Evolutionary conservation across 2,113 vertebrate genomes (phyloP).

Genomic region (Protobothrops mucrosquamatus): DNA sequence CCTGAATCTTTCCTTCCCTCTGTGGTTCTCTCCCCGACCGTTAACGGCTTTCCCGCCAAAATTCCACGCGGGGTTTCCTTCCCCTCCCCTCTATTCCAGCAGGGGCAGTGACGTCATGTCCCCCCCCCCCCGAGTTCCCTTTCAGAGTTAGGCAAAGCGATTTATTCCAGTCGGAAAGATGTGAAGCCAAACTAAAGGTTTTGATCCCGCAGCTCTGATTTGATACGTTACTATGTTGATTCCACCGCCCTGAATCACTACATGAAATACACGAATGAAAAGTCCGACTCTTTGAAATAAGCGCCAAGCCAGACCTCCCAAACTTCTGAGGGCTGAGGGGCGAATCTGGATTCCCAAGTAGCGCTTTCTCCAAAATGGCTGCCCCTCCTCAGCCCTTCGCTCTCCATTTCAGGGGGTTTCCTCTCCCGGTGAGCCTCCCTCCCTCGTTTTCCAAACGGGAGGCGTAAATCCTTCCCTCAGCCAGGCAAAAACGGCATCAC

Average conservation of each 20-base stretch:
- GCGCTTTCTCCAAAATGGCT: background rate
- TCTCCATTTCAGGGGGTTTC: background rate
- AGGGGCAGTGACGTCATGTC: background rate
- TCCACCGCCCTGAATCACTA: background rate
- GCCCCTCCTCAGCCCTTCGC: background rate
- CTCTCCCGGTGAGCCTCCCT: background rate
- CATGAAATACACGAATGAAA: background rate
- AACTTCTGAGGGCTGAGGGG: too few relatives aligned
- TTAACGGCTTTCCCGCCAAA: background rate
- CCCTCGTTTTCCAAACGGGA: background rate
- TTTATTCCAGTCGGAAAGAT: background rate
- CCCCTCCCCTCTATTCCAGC: background rate
- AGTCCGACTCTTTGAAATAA: background rate
- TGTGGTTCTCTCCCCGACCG: background rate
- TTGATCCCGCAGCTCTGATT: background rate
- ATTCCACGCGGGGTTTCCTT: background rate
- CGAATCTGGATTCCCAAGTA: too few relatives aligned
- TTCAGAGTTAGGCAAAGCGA: background rate
- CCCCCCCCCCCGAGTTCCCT: background rate
- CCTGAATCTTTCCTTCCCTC: background rate
- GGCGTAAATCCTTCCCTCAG: background rate
- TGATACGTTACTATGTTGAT: background rate
- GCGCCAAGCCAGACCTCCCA: too few relatives aligned
- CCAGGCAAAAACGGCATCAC: background rate
- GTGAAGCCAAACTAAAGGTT: background rate